phyloP scores from a whole-genome alignment of 2,888 invertebrate genomes.

The Hirtodrosophila cameraria region DNA sequence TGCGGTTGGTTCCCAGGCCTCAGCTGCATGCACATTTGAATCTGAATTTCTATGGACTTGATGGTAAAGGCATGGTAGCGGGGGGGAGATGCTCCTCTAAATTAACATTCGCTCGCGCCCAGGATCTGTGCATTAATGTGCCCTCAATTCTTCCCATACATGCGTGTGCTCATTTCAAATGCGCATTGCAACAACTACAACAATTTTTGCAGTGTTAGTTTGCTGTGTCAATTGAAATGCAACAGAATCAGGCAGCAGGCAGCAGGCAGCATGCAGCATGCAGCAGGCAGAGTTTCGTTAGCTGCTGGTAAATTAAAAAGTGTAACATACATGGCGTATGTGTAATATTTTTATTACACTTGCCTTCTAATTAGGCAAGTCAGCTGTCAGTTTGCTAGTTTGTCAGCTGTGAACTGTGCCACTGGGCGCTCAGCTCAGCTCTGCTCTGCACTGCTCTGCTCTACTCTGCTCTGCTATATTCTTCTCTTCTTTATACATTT shows the following conservation, averaged over 20 bases:
- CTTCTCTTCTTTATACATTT: constrained; percentile 3
- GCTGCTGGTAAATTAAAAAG: constrained; percentile 68
- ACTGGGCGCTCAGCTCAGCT: constrained; percentile 17
- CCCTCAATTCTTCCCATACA: constrained; percentile 70
- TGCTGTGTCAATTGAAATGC: constrained; percentile 75
- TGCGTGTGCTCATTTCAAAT: constrained; percentile 80
- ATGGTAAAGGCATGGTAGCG: neutral
- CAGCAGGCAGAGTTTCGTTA: constrained; percentile 20
- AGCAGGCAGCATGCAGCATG: constrained; percentile 9
- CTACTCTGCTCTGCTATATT: neutral
- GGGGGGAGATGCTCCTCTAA: constrained; percentile 33
- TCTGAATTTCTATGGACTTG: constrained; percentile 56
- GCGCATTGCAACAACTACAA: constrained; percentile 67
- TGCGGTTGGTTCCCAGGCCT: constrained; percentile 48
- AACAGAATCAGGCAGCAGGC: constrained; percentile 46
- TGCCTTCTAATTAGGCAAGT: constrained; percentile 74
- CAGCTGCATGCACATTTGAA: constrained; percentile 71
- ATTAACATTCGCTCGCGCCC: constrained; percentile 70
- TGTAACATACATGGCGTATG: constrained; percentile 72
- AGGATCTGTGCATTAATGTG: constrained; percentile 70
- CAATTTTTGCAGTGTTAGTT: constrained; percentile 54
- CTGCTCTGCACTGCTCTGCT: neutral
- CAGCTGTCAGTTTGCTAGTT: constrained; percentile 52
- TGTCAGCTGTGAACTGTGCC: constrained; percentile 64
- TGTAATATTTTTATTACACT: constrained; percentile 79